Base-by-base conservation (phyloP, 2,113 vertebrate genomes). In the Cromileptes altivelis region DNA sequence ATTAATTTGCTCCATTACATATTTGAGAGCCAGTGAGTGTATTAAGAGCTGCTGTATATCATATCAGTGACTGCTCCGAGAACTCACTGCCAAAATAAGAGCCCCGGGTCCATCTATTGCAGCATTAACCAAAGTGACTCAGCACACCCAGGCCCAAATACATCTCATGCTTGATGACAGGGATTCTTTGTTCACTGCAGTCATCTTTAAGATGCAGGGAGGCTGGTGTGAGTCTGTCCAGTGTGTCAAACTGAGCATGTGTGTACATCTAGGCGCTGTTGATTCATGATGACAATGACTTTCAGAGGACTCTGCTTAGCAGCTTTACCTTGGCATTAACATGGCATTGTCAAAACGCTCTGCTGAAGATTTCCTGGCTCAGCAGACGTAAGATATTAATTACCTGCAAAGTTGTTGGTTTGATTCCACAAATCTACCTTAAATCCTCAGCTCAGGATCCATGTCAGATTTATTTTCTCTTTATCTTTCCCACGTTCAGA, bases 31-130 rank as follows among this genome's bases (percentile, higher is more conserved):
- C 88, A 91, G 91, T 73, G 89, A 93, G 91, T 93, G 92, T 94
- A 94, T 93, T 92, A 93, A 93, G 89, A 92, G 91, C 87, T 37
- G 85, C 86, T 87, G 91, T 94, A 91, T 71, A 93, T 93, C 94
- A 94, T 88, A 92, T 91, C 85, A 79, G 52, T 87, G 92, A 90
- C 87, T 80, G 80, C 67, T 89, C 68, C 61, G 58, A 80, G 84
- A 85, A 81, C 87, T 23, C 7, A 1, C 88, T 91, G 91, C 91
- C 92, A 93, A 84, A 92, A 74, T 79, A 81, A 77, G 27, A 87
- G 72, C 65, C 80, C 30, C 6, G 45, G 70, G 82, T 88, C 76
- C 80, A 85, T 89, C 81, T 82, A 78, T 79, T 23, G 71, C 57
- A 78, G 78, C 83, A 81, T 89, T 88, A 89, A 80, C 82, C 23